Base-by-base conservation (phyloP, 2,113 vertebrate genomes). In the Megaceryle torquata region DNA sequence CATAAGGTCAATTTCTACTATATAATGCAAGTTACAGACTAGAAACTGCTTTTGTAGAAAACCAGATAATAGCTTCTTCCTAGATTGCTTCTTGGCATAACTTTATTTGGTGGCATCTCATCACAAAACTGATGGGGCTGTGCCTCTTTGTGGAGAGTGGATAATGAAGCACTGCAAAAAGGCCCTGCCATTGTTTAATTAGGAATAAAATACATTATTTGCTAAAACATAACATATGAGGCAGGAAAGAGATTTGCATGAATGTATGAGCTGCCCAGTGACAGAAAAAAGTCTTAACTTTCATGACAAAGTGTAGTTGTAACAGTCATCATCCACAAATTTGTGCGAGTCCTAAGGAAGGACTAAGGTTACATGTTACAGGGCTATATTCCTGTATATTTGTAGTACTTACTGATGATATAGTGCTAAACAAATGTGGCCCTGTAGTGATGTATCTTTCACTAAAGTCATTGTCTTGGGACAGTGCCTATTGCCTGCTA, bases 81-180 rank as follows among this genome's bases (percentile, higher is more conserved):
- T 75, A 53, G 65, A 86, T 88, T 84, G 69, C 51, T 79, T 86
- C 72, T 89, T 94, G 64, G 68, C 76, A 93, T 83, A 80, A 88
- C n/a, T 77, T 77, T 94, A 57, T 78, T 95, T 96, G 88, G 95
- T 90, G 72, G 65, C 63, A 90, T 76, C 60, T 88, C 69, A 86
- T 84, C 77, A 72, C 35, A 86, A 64, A 82, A 81, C 60, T 81
- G 79, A 94, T 83, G 43, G 26, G 33, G 48, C 60, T n/a, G 18
- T 88, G 68, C 16, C 37, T 96, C 64, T 93, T 92, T 64, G 48
- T 59, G 72, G 80, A 67, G 10, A 91, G 86, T 11, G 44, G 72
- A 82, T 95, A 95, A 88, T 57, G 86, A 78, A 89, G 61, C 33
- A 35, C 69, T 71, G 76, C 51, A 83, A 82, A 86, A 75, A 67